Percentiles rank a stretch among this genome's conserved stretches.
These are phyloP conservation scores for Marmota flaviventris DNA, from an alignment of 2,113 vertebrate species.

Conservation along the genomic window DNA sequence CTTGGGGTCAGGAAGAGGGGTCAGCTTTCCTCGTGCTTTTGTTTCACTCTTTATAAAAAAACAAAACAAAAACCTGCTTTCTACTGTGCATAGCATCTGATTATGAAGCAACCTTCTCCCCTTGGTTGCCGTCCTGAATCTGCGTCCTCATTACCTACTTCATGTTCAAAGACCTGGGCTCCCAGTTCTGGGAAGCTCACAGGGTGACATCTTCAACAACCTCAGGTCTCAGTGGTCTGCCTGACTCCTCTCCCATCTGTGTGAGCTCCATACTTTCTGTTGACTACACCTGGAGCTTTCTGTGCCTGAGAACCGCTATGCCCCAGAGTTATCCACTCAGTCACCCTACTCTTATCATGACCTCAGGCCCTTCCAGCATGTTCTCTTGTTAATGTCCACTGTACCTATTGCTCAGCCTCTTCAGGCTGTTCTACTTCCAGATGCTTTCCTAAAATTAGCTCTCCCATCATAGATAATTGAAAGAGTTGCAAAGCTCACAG, in stretches of 20 bases:
- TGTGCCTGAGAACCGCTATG: background rate
- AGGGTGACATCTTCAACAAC: fast-evolving
- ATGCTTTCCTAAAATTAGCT: background rate
- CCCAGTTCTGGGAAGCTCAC: background rate
- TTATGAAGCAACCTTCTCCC: background rate
- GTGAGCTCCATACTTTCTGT: fast-evolving
- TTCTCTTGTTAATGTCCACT: background rate
- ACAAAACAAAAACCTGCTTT: background rate
- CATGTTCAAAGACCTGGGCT: background rate
- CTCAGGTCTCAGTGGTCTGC: background rate
- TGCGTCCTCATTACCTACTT: background rate
- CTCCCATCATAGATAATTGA: background rate
- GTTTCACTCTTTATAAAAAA: background rate
- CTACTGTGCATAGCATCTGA: fast-evolving
- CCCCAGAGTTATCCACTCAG: background rate
- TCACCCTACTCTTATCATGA: no score
- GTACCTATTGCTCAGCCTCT: background rate
- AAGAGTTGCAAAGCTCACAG: background rate
- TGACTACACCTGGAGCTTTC: background rate
- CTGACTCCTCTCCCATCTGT: background rate
- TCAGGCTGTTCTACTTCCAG: background rate
- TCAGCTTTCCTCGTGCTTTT: background rate
- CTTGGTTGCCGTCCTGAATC: no score
- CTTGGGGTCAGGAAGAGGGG: background rate
- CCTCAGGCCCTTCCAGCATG: background rate